These are phyloP conservation scores for Acromyrmex charruanus DNA, from an alignment of 1,140 invertebrate genomes.

Conservation along the genomic window DNA sequence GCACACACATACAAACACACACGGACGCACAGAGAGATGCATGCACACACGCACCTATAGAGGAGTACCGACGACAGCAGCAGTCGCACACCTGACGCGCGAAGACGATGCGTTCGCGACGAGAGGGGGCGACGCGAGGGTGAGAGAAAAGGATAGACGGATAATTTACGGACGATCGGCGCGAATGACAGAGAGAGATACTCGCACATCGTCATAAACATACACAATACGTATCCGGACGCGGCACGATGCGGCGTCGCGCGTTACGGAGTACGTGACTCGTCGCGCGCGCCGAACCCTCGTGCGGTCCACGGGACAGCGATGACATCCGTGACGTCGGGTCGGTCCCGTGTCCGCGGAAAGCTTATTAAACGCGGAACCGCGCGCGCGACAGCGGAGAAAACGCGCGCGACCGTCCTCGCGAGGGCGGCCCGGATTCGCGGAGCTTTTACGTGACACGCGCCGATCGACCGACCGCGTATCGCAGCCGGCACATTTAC, in stretches of 20 bases:
- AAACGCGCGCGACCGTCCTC: slow-evolving; percentile 41
- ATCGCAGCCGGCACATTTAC: slow-evolving; percentile 43
- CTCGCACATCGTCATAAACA: slow-evolving; percentile 45
- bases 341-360: slow-evolving; percentile 10
- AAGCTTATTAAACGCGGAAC: slow-evolving; percentile 41
- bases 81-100: slow-evolving; percentile 50
- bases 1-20: slow-evolving; percentile 45
- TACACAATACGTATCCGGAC: slow-evolving; percentile 30
- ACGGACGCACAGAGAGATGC: not conserved
- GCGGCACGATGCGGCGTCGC: slow-evolving; percentile 24
- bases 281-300: not conserved
- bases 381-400: slow-evolving; percentile 14
- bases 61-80: not conserved
- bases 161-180: not conserved
- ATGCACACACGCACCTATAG: slow-evolving; percentile 49
- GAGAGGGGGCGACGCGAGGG: not conserved
- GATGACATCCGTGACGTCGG: slow-evolving; percentile 1
- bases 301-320: not conserved
- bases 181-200: slow-evolving; percentile 29
- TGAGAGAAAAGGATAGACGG: not conserved
- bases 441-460: slow-evolving; percentile 62
- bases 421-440: slow-evolving; percentile 24
- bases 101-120: not conserved
- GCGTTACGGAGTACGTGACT: not conserved
- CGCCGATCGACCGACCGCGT: slow-evolving; percentile 21